A percentile compares a stretch with the other conserved stretches of the same genome.
Conservation (phyloP, 2,113 vertebrate species). For the Psammodynastes pulverulentus region DNA sequence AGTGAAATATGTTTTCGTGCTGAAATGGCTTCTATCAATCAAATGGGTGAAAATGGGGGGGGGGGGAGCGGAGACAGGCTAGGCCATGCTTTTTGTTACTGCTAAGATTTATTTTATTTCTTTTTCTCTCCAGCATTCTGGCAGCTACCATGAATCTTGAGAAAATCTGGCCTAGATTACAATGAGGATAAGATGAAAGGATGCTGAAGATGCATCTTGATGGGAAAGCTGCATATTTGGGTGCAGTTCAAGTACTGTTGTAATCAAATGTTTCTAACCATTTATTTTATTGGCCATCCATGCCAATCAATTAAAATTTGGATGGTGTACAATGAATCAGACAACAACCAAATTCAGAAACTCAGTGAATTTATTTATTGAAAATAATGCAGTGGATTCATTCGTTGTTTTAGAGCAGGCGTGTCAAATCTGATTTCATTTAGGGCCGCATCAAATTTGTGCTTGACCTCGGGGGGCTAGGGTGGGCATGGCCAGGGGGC, state of each 20-base stretch:
- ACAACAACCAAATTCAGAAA: not conserved
- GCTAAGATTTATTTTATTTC: constrained; percentile 11
- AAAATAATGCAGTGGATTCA: not conserved
- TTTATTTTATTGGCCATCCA: not conserved
- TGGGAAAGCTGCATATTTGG: not conserved
- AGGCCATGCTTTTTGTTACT: constrained; percentile 17
- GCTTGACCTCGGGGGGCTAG: too few species aligned
- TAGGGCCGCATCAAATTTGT: too few species aligned
- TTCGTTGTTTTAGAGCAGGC: not conserved
- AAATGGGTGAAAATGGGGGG: not conserved
- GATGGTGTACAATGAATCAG: not conserved
- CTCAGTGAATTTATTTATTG: not conserved
- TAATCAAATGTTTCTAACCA: not conserved
- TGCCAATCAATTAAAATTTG: not conserved
- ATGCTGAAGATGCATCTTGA: not conserved
- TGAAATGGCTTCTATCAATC: constrained; percentile 24
- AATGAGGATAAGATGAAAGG: not conserved
- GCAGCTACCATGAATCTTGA: not conserved
- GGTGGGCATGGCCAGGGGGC: too few species aligned
- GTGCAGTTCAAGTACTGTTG: not conserved
- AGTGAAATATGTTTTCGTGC: constrained; percentile 14
- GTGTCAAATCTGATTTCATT: too few species aligned
- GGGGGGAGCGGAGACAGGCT: not conserved
- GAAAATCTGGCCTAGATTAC: not conserved
- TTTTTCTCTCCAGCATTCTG: not conserved